Conservation (phyloP, 2,888 invertebrate species). For the Camponotus fellah region DNA sequence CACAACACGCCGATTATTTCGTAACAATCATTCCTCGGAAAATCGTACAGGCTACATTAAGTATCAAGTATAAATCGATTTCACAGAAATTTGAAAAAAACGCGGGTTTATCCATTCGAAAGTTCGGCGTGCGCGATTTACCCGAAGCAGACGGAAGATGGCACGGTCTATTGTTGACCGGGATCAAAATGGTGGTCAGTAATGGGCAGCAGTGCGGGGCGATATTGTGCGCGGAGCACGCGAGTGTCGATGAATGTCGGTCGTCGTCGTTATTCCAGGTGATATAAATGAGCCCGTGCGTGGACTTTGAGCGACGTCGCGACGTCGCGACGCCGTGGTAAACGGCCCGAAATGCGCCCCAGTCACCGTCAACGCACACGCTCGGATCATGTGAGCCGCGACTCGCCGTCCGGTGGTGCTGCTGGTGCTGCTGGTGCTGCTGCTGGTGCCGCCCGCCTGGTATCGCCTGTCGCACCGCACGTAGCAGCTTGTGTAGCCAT, state of each 20-base stretch:
- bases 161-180: conserved; percentile 89
- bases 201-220: conserved; percentile 78
- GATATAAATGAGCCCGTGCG: conserved; percentile 74
- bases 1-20: background rate
- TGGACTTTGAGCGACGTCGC: conserved; percentile 57
- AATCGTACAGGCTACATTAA: background rate
- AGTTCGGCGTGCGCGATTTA: conserved; percentile 6
- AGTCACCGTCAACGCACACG: conserved; percentile 48
- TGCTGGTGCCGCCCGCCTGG: conserved; percentile 60
- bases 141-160: conserved; percentile 87
- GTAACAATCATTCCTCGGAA: background rate
- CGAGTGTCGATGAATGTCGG: conserved; percentile 30
- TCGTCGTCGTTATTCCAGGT: conserved; percentile 50
- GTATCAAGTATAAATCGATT: background rate
- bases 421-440: conserved; percentile 13
- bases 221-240: conserved; percentile 70
- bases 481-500: conserved; percentile 75
- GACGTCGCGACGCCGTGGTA: conserved; percentile 58
- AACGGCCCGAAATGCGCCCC: conserved; percentile 71
- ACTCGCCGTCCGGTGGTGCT: conserved; percentile 38
- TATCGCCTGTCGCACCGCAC: conserved; percentile 66
- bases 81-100: background rate
- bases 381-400: conserved; percentile 74
- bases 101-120: background rate
- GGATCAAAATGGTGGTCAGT: conserved; percentile 82